Base-by-base conservation (phyloP, 2,888 invertebrate species). In the Drosophila phalerata region DNA sequence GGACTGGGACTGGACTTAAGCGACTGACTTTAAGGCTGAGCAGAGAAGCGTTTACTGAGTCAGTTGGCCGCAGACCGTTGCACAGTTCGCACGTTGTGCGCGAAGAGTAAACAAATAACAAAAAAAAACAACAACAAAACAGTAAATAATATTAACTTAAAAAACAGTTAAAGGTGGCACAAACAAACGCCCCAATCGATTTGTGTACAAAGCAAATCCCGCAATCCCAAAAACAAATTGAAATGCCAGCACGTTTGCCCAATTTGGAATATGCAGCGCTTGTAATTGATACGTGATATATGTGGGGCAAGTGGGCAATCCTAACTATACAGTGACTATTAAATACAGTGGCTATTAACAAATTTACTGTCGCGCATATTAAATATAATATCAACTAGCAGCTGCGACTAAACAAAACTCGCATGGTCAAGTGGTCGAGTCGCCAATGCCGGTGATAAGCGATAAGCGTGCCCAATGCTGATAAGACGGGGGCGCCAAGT, bases 1-100 rank as follows among this genome's bases (percentile, higher is more conserved):
- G 32, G 19, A 25, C 49, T 22, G 42, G 58, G 17, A 38, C 48
- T 43, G 49, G 43, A 48, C 47, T 56, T 55, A 73, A 68, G 60
- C 65, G 66, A 69, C 79, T 77, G 66, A 69, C 79, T 77, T 79
- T 73, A 77, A 84, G 74, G 77, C 74, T 74, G 72, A 43, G 45
- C 74, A 63, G 78, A 56, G 43, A 45, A 73, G 47, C 73, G 63
- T 58, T 69, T 61, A 52, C 43, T 73, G 49, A 76, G 64, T 86
- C 74, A 84, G 84, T 84, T 81, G 73, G 74, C 77, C 84, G 73
- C 86, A 69, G 84, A 72, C 77, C 77, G 84, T 75, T 81, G 84
- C 74, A 79, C 81, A 79, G 84, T 70, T 81, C 84, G 74, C 86
- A 84, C 86, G 78, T 78, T 78, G 71, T 62, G 51, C 74, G 65